Conservation (phyloP, 2,797 vertebrate genomes). For the Glyptemys insculpta region DNA sequence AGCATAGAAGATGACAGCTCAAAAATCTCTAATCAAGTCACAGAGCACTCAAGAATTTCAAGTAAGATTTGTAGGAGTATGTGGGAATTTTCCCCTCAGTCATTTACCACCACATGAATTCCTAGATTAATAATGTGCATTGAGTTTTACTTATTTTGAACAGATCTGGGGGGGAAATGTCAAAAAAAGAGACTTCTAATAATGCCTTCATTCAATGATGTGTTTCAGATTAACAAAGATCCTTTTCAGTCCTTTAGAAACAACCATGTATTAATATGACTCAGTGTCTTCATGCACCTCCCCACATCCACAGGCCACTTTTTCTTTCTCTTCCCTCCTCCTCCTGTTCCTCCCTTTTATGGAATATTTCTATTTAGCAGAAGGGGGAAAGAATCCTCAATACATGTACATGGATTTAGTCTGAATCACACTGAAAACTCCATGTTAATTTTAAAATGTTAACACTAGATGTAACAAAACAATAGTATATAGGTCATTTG, state of each 20-base stretch:
- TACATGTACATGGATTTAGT: neutral
- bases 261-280: neutral
- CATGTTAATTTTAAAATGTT: neutral
- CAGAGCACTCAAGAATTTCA: conserved; percentile 33
- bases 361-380: neutral
- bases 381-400: neutral
- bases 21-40: conserved; percentile 47
- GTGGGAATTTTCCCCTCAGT: neutral
- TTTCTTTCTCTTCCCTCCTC: neutral
- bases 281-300: neutral
- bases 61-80: conserved; percentile 6
- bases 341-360: neutral
- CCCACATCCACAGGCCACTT: neutral
- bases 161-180: neutral
- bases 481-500: neutral
- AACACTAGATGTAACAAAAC: neutral
- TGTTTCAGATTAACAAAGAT: neutral
- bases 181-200: neutral
- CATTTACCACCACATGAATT: conserved; percentile 43
- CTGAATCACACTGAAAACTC: neutral
- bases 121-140: conserved; percentile 9
- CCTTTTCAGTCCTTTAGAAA: neutral
- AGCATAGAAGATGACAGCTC: conserved; percentile 29
- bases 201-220: neutral
- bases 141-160: neutral